Evolutionary conservation across 1,140 invertebrate genomes (phyloP), one percentile per base, ranked within the genome.

Genomic region (Diploscapter pachys): DNA sequence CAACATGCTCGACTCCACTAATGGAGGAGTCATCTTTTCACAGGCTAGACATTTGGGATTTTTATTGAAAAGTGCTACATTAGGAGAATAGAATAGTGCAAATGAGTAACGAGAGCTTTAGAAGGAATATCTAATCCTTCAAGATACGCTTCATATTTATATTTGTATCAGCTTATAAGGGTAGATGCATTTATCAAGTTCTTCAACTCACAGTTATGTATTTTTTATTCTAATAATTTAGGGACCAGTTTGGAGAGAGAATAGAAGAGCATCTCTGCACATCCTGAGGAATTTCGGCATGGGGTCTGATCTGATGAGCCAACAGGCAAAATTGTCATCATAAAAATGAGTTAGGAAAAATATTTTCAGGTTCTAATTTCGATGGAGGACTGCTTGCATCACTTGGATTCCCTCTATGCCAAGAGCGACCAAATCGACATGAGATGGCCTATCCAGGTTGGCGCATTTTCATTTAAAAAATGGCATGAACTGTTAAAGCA

Each of bases 221-320:
- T 31, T n/a, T 5, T 54, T 53, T 13, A 56, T 70, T 9, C 70
- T 63, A 11, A 52, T 63, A 53, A 49, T 53, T 54, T n/a, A 55
- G 59, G 73, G 73, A 31, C 62, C 63, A 6, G 52, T 52, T 3
- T 75, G 73, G 73, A 56, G 55, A 55, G 66, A 75, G 53, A 65
- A 75, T n/a, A 49, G 73, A 63, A 9, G 73, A 63, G 56, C 62
- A 31, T 59, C 73, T 11, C n/a, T 75, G 3, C 55, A 61, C 9
- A 71, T 75, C 54, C 9, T 75, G 4, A 61, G 73, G 31, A 67
- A 75, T 67, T 75, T 75, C 51, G 73, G 73, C n/a, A 71, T 75
- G 73, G 73, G 73, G 2, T 71, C 70, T 67, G 71, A 75, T 65
- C 31, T 75, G 11, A 75, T 75, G 73, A 31, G 31, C 1, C 31